Base-by-base conservation (phyloP, 2,797 vertebrate species). In the Chromobotia macracanthus region DNA sequence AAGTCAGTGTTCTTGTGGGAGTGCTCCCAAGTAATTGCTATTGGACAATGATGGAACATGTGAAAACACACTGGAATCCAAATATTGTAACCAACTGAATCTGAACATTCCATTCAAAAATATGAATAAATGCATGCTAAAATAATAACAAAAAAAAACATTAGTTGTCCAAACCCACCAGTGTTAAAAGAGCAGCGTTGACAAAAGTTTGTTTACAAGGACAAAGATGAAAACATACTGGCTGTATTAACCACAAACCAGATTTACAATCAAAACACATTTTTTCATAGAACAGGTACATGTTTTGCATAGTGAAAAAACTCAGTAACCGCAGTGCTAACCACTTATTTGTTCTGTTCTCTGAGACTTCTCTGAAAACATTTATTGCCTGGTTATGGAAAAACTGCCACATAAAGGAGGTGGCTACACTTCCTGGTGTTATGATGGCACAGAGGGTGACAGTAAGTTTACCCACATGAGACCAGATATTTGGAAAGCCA, bases 401-500 rank as follows among this genome's bases (percentile, higher is more conserved):
- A 64, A 75, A 12, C 31, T 16, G 16, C 19, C 31, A 25, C 35
- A 75, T 28, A 66, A 75, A 55, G 31, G 21, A 44, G 63, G 16
- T 16, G 11, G 65, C 16, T 67, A 44, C 16, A 76, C 35, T 46
- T 19, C 5, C 63, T 64, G 41, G 50, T 67, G 63, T 55, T 51
- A 28, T 56, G 21, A 55, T 66, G 64, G 55, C 35, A 48, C 44
- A 69, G 16, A 69, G 28, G 16, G 18, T 31, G 51, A 73, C 11
- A 18, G 23, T 73, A 28, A 13, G 15, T 35, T 63, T 63, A 41
- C 16, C 19, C 21, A 69, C 64, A 64, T 51, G 9, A 60, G 35
- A 28, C n/a, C 25, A 75, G 64, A 77, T 68, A 64, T 77, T 48
- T 58, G 38, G 53, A 67, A 58, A 67, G 64, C 51, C 35, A 64